Evolutionary conservation across 1,140 invertebrate species (phyloP), one percentile per base, ranked within the genome.

Genomic region (Galleria mellonella): DNA sequence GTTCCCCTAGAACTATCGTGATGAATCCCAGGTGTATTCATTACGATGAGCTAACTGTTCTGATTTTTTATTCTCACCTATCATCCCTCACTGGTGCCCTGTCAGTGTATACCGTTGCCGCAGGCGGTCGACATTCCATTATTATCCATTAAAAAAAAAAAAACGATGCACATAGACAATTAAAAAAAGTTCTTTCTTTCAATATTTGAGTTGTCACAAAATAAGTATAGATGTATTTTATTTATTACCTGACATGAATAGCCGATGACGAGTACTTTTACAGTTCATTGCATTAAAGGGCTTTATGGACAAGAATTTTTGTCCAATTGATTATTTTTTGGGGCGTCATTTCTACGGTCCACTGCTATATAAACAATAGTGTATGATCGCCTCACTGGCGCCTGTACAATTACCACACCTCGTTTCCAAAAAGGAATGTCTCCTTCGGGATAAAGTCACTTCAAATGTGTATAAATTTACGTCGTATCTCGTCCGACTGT

Each of bases 381-480:
- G 31, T 41, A 32, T 37, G 11, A 45, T 56, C 61, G 62, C 31
- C 58, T 32, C 49, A 9, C 10, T 46, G 70, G 70, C 70, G 63
- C 70, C 70, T 56, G 12, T 9, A 48, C 63, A 62, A 61, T 70
- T 67, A 69, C 57, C 39, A 55, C 47, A 47, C 55, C 45, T 55
- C 49, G 46, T 33, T 32, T 27, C 33, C 3, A 17, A 48, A 47
- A 50, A 47, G 40, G 39, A 43, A 54, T 37, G 43, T 54, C 51
- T 53, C 42, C 48, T 40, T 43, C 55, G 38, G 55, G 61, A 64
- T 64, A 67, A 66, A 66, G 54, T 48, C 48, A 60, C 44, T 58
- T 43, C 39, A 47, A 60, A 53, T 39, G 58, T 51, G 52, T 51
- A 59, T 62, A 54, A 2, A 62, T 62, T 51, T 51, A 39, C 33